Evolutionary conservation across 92 coral and sea anemone genomes (phyloP).

Genomic region (Epizoanthus illoricatus): DNA sequence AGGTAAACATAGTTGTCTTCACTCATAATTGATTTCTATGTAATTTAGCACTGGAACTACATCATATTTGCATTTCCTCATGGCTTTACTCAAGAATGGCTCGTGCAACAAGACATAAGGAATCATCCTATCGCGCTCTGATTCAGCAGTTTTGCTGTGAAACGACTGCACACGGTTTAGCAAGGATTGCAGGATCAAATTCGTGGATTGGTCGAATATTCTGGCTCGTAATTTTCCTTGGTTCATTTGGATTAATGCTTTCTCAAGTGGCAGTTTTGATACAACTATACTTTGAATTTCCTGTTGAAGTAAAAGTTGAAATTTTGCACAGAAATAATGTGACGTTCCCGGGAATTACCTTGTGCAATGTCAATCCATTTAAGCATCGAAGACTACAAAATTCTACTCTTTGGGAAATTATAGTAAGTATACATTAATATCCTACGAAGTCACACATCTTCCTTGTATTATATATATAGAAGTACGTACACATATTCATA

Average conservation of each 20-base stretch:
- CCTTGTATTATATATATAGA: too few species aligned
- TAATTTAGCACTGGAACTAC: too few species aligned
- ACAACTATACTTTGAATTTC: background rate
- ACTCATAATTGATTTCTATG: too few species aligned
- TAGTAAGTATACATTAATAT: conserved; percentile 11
- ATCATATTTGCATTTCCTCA: too few species aligned
- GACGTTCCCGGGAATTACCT: conserved; percentile 3
- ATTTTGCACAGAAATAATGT: background rate
- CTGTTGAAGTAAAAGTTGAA: background rate
- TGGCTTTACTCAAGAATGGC: background rate
- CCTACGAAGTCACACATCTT: too few species aligned
- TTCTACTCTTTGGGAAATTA: background rate
- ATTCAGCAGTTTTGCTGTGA: conserved; percentile 6
- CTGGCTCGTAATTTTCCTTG: conserved; percentile 4
- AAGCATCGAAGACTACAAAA: background rate
- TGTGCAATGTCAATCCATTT: conserved; percentile 21
- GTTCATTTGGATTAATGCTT: conserved; percentile 8
- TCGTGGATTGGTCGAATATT: conserved; percentile 1
- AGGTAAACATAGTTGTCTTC: too few species aligned
- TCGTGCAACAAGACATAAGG: background rate
- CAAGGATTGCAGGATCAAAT: background rate
- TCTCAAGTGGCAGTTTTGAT: conserved; percentile 12
- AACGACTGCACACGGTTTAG: conserved; percentile 24
- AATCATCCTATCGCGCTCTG: background rate
- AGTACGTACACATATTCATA: too few species aligned